Conservation (phyloP, 2,113 vertebrate species). For the Isichthys henryi region DNA sequence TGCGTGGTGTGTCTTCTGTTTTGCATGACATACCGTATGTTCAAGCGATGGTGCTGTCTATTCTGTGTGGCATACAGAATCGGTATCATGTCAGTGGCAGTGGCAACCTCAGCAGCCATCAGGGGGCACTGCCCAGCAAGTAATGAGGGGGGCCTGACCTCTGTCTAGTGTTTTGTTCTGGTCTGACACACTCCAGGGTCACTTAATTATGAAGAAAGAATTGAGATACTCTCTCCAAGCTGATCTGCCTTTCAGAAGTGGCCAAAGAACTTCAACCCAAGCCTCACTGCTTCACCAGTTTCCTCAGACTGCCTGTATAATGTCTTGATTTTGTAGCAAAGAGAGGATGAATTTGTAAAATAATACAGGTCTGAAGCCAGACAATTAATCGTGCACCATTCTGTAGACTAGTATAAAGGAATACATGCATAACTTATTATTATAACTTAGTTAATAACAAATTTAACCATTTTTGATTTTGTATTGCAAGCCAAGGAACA, state of each 20-base stretch:
- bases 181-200: background rate
- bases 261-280: background rate
- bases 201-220: background rate
- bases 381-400: background rate
- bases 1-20: background rate
- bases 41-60: background rate
- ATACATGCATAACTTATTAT: background rate
- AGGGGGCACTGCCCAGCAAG: background rate
- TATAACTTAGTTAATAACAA: background rate
- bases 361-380: background rate
- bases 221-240: background rate
- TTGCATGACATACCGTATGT: background rate
- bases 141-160: background rate
- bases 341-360: background rate
- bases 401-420: background rate
- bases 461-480: background rate
- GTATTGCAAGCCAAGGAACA: background rate
- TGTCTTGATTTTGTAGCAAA: background rate
- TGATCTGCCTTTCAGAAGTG: background rate
- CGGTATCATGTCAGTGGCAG: background rate
- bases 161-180: background rate
- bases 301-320: background rate
- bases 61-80: background rate
- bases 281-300: background rate
- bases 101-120: background rate